Percentiles rank a stretch among this genome's conserved stretches.
Evolutionary conservation across 1,140 invertebrate species (phyloP).

Genomic region (Drosophila nigrodunni): DNA sequence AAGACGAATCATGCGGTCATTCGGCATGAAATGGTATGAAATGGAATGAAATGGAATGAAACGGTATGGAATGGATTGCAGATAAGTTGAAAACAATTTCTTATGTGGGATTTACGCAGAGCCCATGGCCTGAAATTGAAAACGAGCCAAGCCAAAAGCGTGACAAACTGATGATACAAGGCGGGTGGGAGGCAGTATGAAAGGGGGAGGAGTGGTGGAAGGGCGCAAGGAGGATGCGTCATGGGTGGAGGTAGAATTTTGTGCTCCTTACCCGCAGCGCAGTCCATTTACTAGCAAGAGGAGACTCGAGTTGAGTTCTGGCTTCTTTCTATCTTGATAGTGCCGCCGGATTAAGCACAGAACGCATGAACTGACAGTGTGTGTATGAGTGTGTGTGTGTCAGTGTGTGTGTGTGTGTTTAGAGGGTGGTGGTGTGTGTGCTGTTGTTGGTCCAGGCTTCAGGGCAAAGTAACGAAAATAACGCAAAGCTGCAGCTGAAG

Average conservation of each 20-base stretch:
- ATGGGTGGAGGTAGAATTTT: neutral
- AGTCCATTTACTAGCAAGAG: too few relatives aligned
- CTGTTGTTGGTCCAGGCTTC: conserved; percentile 52
- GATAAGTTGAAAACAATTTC: conserved; percentile 77
- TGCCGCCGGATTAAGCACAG: conserved; percentile 75
- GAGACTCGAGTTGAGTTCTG: conserved; percentile 44
- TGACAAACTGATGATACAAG: conserved; percentile 8
- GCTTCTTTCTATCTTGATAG: conserved; percentile 71
- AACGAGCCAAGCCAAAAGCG: conserved; percentile 47
- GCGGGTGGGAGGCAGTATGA: neutral
- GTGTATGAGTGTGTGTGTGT: conserved; percentile 1
- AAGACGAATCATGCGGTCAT: conserved; percentile 26
- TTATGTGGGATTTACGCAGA: conserved; percentile 70
- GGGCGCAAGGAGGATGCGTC: neutral
- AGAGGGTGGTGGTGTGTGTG: neutral
- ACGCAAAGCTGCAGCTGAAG: conserved; percentile 76
- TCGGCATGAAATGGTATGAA: conserved; percentile 18
- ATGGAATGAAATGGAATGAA: conserved; percentile 1
- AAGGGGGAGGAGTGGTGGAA: neutral
- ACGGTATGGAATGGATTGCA: conserved; percentile 16
- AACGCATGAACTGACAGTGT: conserved; percentile 56
- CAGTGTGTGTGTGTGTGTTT: neutral
- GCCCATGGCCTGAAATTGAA: conserved; percentile 68
- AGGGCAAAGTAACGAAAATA: conserved; percentile 63
- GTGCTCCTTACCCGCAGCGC: too few relatives aligned